Conservation (phyloP, 2,113 vertebrate genomes). For the Trichechus manatus region DNA sequence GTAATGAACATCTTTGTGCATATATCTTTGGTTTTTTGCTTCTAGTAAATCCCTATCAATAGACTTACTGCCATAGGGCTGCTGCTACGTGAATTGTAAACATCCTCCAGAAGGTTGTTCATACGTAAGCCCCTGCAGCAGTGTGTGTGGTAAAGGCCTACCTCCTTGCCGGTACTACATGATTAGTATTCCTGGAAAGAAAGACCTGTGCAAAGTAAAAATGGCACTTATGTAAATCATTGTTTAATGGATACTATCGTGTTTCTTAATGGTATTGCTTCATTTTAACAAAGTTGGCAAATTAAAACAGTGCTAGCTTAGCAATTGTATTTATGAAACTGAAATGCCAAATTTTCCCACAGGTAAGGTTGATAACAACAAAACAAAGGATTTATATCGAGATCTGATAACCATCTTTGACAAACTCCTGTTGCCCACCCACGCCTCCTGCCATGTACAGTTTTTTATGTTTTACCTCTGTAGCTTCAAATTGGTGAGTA, state of each 20-base stretch:
- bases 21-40: neutral
- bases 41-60: neutral
- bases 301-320: neutral
- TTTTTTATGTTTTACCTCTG: conserved; percentile 96
- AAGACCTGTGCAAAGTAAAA: neutral
- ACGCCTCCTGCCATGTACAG: conserved; percentile 96
- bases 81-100: neutral
- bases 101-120: neutral
- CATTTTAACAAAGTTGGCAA: neutral
- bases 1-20: neutral
- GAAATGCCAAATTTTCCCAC: neutral
- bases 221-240: neutral
- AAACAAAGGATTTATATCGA: conserved; percentile 94
- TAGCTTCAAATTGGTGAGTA: conserved; percentile 97
- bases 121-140: neutral
- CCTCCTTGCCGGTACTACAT: neutral
- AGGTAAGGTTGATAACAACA: conserved; percentile 91
- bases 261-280: conserved; percentile 12
- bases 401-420: conserved; percentile 95
- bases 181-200: neutral
- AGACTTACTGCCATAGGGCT: neutral
- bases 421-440: conserved; percentile 96
- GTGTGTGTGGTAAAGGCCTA: neutral
- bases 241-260: neutral
- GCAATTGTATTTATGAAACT: conserved; percentile 27